Conservation (phyloP, 2,113 vertebrate genomes). For the Rhodinocichla rosea region DNA sequence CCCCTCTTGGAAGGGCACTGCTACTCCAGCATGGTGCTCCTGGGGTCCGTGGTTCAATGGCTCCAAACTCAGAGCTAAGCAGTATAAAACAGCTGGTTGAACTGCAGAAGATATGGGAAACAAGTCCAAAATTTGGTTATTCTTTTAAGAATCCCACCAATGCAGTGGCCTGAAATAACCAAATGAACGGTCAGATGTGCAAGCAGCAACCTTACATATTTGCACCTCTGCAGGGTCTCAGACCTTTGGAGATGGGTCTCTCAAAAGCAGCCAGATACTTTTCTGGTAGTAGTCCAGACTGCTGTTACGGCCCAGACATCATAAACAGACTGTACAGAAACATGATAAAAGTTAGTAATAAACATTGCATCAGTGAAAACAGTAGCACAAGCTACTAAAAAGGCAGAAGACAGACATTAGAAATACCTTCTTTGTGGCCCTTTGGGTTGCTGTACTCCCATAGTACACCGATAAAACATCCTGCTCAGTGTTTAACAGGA, state of each 20-base stretch:
- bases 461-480: not conserved
- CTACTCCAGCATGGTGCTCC: fast-evolving
- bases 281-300: not conserved
- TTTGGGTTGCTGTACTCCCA: not conserved
- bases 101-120: not conserved
- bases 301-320: not conserved
- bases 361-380: not conserved
- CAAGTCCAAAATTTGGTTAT: not conserved
- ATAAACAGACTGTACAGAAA: not conserved
- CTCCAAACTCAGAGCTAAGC: not conserved
- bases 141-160: not conserved
- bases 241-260: not conserved
- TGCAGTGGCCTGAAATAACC: not conserved
- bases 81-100: not conserved
- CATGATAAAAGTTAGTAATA: not conserved
- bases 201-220: not conserved
- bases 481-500: not conserved
- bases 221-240: not conserved
- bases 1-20: not conserved
- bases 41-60: fast-evolving
- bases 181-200: fast-evolving
- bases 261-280: not conserved
- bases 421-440: not conserved
- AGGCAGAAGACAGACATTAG: not conserved
- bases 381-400: not conserved